phyloP scores from a whole-genome alignment of 1,140 invertebrate species.

The Anastatus disparis region DNA sequence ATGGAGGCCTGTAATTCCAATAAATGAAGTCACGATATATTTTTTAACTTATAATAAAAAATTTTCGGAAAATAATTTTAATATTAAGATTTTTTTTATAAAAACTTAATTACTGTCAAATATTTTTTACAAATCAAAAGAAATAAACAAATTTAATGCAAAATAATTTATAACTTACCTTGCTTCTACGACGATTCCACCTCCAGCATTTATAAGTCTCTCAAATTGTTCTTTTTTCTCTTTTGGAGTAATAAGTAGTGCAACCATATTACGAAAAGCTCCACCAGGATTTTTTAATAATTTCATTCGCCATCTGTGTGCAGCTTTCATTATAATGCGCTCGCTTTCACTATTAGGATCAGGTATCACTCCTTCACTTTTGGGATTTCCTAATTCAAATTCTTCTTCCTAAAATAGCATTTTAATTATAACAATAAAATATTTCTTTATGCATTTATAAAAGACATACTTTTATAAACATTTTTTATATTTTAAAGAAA shows the following conservation, averaged over 20 bases:
- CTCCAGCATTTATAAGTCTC: slow-evolving; percentile 78
- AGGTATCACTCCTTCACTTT: slow-evolving; percentile 66
- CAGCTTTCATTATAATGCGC: slow-evolving; percentile 68
- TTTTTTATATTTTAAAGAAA: too few species aligned
- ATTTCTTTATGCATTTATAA: too few species aligned
- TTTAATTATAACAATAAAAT: slow-evolving; percentile 30
- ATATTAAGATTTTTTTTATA: background rate
- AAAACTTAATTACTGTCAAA: background rate
- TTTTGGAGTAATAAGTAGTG: slow-evolving; percentile 75
- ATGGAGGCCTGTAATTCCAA: slow-evolving; percentile 60
- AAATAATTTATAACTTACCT: slow-evolving; percentile 58
- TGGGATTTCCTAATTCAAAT: slow-evolving; percentile 81
- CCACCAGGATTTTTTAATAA: slow-evolving; percentile 62
- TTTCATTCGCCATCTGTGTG: slow-evolving; percentile 74
- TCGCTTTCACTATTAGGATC: slow-evolving; percentile 62
- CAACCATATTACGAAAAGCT: slow-evolving; percentile 76
- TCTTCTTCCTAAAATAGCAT: slow-evolving; percentile 73
- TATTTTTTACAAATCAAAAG: background rate
- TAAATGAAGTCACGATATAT: too few species aligned
- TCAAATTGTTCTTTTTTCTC: slow-evolving; percentile 73
- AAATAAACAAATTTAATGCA: slow-evolving; percentile 14
- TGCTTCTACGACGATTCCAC: slow-evolving; percentile 73
- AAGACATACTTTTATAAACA: too few species aligned
- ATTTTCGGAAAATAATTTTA: background rate
- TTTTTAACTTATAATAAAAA: too few species aligned